Evolutionary conservation across 2,113 vertebrate species (phyloP), one percentile per base, ranked within the genome.

Genomic region (Leucopsar rothschildi): DNA sequence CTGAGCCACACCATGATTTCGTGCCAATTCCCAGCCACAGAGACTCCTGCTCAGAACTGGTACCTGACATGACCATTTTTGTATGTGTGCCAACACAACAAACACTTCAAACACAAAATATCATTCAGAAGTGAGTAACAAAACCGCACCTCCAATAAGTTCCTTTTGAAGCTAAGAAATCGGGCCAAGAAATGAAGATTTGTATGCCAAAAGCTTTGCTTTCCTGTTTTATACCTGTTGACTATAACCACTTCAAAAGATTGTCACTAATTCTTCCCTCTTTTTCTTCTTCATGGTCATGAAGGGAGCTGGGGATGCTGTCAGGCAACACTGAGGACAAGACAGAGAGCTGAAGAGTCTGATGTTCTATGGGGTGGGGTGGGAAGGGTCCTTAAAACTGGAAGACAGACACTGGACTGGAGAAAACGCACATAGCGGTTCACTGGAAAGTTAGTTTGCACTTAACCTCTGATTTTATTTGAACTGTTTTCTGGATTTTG

Each of bases 401-500:
- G 96, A 98, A 98, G 92, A 96, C 93, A 96, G 91, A 94, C 96
- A 97, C 97, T 95, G 96, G 96, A 98, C 90, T 96, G 96, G 92
- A 96, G 95, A 97, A 96, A 96, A 95, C 17, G 93, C 97, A 96
- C 96, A 61, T 83, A 93, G 88, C 22, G 11, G 94, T 97, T 97
- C 97, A 97, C 98, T 97, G 97, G 97, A 98, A 97, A 96, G 88
- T 94, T 97, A 96, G 96, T 98, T 98, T 98, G 98, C 98, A 98
- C 98, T 98, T 98, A 97, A 95, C 79, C 84, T 97, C 72, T 68
- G 82, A 96, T 96, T 98, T 97, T 95, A 90, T 98, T 98, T 97
- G 97, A 97, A 98, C 97, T 98, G 91, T 96, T 95, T 97, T 98
- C 97, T 98, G 97, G 97, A 98, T 98, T 98, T 97, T 98, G 97